Percentiles rank a stretch among this genome's conserved stretches.
Conservation (phyloP, 1,140 invertebrate species). For the Drosophila obscura region DNA sequence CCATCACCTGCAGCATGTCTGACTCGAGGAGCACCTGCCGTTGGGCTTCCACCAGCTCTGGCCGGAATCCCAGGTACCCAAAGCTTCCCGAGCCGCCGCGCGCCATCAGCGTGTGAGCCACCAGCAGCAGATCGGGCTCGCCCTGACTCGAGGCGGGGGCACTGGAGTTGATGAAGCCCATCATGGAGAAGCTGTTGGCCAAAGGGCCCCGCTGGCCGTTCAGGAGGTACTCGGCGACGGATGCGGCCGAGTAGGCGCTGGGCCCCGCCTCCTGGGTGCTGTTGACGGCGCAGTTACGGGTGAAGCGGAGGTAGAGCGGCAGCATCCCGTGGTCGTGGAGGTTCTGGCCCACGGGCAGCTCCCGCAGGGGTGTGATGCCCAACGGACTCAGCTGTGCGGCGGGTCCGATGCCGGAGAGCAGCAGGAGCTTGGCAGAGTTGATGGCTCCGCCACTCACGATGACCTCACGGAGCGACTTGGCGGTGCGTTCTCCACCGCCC, state of each 20-base stretch:
- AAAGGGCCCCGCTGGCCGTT: constrained; percentile 42
- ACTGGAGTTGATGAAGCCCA: constrained; percentile 80
- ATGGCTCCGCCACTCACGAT: constrained; percentile 86
- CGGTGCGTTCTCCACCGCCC: neutral
- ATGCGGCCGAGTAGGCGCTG: constrained; percentile 13
- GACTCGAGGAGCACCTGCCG: constrained; percentile 66
- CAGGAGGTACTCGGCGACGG: constrained; percentile 53
- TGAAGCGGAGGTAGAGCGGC: constrained; percentile 64
- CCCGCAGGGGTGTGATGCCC: constrained; percentile 84
- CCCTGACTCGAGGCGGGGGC: constrained; percentile 37
- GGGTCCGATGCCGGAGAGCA: constrained; percentile 85
- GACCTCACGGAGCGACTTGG: constrained; percentile 59
- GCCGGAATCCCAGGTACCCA: constrained; percentile 72
- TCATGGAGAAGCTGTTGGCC: constrained; percentile 58
- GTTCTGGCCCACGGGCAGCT: constrained; percentile 89
- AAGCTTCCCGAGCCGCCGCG: constrained; percentile 49
- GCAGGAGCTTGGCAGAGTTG: constrained; percentile 86
- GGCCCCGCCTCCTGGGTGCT: neutral
- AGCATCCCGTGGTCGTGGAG: constrained; percentile 87
- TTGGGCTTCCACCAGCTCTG: constrained; percentile 67
- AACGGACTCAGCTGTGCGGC: constrained; percentile 78
- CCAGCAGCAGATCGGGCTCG: constrained; percentile 71
- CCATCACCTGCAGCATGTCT: constrained; percentile 83
- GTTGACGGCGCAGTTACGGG: constrained; percentile 35
- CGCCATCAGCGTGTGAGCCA: constrained; percentile 80